Conservation (phyloP, 2,888 invertebrate genomes). For the Hypena proboscidalis region DNA sequence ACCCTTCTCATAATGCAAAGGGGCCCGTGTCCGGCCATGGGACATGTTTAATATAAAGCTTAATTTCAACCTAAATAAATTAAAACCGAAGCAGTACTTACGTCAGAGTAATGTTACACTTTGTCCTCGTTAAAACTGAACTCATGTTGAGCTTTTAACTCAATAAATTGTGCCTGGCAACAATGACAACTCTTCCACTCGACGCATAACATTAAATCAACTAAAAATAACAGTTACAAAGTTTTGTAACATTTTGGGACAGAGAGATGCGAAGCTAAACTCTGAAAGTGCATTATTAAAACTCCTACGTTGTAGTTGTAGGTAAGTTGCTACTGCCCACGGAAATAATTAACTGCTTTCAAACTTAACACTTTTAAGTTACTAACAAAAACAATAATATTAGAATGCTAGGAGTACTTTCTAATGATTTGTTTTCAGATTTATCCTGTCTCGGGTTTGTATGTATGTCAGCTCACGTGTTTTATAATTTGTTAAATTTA, state of each 20-base stretch:
- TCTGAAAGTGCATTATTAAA: slow-evolving; percentile 25
- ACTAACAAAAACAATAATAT: too few relatives aligned
- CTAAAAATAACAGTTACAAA: slow-evolving; percentile 16
- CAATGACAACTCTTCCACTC: too few relatives aligned
- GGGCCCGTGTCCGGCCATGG: too few relatives aligned
- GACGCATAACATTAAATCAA: slow-evolving; percentile 5
- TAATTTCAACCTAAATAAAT: too few relatives aligned
- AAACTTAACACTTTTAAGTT: too few relatives aligned
- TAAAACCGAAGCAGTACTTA: background rate
- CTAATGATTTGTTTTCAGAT: too few relatives aligned
- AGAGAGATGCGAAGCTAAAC: slow-evolving; percentile 10
- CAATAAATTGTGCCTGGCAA: background rate
- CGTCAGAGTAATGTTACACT: background rate
- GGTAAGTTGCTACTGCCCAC: background rate
- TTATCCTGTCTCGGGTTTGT: too few relatives aligned
- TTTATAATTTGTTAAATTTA: too few relatives aligned
- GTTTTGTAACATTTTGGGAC: slow-evolving; percentile 12
- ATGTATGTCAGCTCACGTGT: too few relatives aligned
- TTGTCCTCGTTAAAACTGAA: background rate
- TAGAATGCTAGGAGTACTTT: too few relatives aligned
- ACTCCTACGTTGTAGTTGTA: slow-evolving; percentile 23
- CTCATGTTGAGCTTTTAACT: background rate
- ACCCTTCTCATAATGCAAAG: too few relatives aligned
- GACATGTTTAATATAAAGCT: too few relatives aligned
- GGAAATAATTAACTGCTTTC: slow-evolving; percentile 25